Conservation (phyloP, 2,888 invertebrate species). For the Agonopterix arenella region DNA sequence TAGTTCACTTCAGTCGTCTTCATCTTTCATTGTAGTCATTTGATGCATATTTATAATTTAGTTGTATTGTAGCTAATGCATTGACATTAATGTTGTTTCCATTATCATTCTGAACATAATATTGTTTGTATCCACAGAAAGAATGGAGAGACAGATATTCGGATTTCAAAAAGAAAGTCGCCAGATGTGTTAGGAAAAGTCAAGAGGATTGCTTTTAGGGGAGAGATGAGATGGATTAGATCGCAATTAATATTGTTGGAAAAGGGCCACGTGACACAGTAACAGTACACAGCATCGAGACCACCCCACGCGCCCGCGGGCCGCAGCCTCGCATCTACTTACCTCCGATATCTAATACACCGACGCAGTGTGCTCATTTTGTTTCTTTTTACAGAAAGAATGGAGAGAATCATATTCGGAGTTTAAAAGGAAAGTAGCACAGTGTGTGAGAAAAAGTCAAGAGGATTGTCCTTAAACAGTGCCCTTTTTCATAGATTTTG, state of each 20-base stretch:
- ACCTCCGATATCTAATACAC: constrained; percentile 47
- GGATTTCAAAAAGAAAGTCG: constrained; percentile 98
- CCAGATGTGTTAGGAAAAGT: constrained; percentile 98
- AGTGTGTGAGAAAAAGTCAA: constrained; percentile 99
- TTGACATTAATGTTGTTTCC: neutral
- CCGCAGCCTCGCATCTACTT: constrained; percentile 34
- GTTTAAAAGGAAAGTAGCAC: constrained; percentile 98
- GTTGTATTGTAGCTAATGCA: neutral
- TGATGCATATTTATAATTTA: neutral
- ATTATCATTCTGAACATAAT: constrained; percentile 6
- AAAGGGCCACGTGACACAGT: constrained; percentile 57
- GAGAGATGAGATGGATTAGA: constrained; percentile 42
- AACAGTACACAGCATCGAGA: constrained; percentile 33
- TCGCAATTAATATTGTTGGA: constrained; percentile 53
- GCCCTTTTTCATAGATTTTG: constrained; percentile 70
- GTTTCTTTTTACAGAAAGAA: constrained; percentile 90
- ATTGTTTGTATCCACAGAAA: constrained; percentile 84
- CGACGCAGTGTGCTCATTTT: constrained; percentile 72
- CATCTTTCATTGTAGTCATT: no score
- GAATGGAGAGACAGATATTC: constrained; percentile 98
- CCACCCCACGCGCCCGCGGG: constrained; percentile 30
- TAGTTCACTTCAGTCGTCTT: no score
- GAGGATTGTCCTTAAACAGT: constrained; percentile 94
- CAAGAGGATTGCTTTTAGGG: constrained; percentile 97
- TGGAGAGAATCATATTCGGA: constrained; percentile 98